Base-by-base conservation (phyloP, 2,797 vertebrate species). In the Paramormyrops hopkinsi region DNA sequence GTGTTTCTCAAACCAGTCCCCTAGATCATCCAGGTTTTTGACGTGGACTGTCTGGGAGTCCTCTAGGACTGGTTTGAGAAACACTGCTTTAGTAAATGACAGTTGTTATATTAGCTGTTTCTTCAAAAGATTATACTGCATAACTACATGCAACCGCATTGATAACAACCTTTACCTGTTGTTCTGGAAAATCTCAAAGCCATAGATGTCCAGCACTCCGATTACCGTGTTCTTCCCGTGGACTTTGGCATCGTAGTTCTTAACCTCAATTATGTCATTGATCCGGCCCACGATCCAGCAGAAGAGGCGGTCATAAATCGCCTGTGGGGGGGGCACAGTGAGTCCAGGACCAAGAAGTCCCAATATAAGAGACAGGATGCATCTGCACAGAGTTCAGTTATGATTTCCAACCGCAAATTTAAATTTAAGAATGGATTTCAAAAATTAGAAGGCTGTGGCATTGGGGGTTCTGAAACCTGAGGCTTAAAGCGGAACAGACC, bases 221-320 rank as follows among this genome's bases (percentile, higher is more conserved):
- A 99, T 99, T 88, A 99, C 99, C 0, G 98, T 99, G 95, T 99
- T 99, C 93, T 99, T 99, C 79, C 99, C 98, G 0, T 98, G 99
- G 83, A 99, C 84, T 1, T 93, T 95, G 88, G 96, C 98, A 0
- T 98, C 96, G 1, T 98, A 98, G 95, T 97, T 97, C 92, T 97
- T 98, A 93, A 99, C 98, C 89, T 99, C 97, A 0, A 99, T 99
- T 19, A 99, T 93, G 50, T 97, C 97, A 48, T 99, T 99, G 92
- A 99, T 99, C 73, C 97, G 96, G 1, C 96, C 96, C 89, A 99
- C 99, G 0, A 99, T 99, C 99, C 99, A 99, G 92, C 98, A 98
- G 91, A 99, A 99, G 90, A 99, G 96, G 0, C 98, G 97, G 90
- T 99, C 99, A 0, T 99, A 99, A 93, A 99, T 99, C 2, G 99